Percentiles rank a stretch among this genome's conserved stretches.
Conservation (phyloP, 2,113 vertebrate species). For the Melanerpes formicivorus region DNA sequence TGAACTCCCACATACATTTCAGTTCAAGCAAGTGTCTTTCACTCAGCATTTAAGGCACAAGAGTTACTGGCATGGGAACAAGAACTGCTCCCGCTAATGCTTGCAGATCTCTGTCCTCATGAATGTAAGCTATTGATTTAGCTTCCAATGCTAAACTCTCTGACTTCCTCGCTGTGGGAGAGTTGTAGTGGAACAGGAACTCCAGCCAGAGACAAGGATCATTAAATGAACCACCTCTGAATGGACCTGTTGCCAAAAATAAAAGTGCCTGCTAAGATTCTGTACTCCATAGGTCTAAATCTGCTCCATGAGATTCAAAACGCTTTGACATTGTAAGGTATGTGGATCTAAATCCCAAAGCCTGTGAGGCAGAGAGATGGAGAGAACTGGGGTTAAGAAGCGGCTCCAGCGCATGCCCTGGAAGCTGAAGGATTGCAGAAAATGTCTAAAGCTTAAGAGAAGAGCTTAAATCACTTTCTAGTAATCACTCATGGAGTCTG, state of each 20-base stretch:
- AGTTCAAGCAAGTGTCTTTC: conserved; percentile 9
- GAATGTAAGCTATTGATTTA: not conserved
- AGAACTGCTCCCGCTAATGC: not conserved
- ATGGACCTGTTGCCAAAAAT: not conserved
- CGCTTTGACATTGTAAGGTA: not conserved
- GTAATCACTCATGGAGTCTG: not conserved
- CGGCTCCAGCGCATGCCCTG: not conserved
- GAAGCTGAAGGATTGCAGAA: not conserved
- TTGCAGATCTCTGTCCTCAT: not conserved
- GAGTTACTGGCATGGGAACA: not conserved
- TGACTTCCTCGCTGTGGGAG: not conserved
- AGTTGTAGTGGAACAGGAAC: not conserved
- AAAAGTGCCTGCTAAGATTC: not conserved
- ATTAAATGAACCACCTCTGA: conserved; percentile 1
- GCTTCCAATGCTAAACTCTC: not conserved
- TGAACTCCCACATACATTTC: conserved; percentile 15
- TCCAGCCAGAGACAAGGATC: not conserved
- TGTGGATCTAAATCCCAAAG: not conserved
- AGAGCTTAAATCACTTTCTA: not conserved
- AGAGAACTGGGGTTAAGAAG: not conserved
- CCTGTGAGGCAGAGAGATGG: not conserved
- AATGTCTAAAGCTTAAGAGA: not conserved
- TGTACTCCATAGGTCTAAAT: not conserved
- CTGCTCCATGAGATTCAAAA: not conserved
- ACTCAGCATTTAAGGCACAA: not conserved